Base-by-base conservation (phyloP, 2,797 vertebrate genomes). In the Gymnoscopelus microlampas region DNA sequence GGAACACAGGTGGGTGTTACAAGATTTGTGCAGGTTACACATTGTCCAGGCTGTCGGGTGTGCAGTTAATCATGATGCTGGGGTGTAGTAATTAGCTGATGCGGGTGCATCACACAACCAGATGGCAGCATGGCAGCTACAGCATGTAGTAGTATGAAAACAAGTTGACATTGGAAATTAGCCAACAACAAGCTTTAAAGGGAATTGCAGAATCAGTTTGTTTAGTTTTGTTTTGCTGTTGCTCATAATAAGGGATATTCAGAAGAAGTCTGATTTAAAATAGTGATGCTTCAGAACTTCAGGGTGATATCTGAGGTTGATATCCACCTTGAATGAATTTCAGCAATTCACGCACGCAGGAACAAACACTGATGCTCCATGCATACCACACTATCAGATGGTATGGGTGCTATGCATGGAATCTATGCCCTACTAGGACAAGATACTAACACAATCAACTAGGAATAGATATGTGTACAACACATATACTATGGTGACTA, bases 41-140 rank as follows among this genome's bases (percentile, higher is more conserved):
- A 11, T 60, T 29, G 79, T 60, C 71, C 72, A 73, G 59, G 61
- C 62, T 73, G 60, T 72, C 79, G 85, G 83, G 73, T 86, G 78
- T 79, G 84, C 68, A 62, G 81, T 85, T 86, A 85, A 86, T 85
- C 60, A 65, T 66, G 68, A 29, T 66, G 73, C 74, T 79, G 72
- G 53, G 61, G 67, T 47, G 74, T 77, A 83, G 74, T 77, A 83
- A 87, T 87, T 81, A 86, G 83, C 73, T 68, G 76, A 77, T 71
- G 54, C 74, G 70, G 69, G 48, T 67, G 68, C 39, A 77, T 84
- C 65, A 60, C 56, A 74, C 56, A 74, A 78, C 86, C 70, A 78
- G 73, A 73, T 78, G 68, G 39, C 70, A 75, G 77, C 73, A 55
- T 53, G 53, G 63, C 63, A 79, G 74, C 72, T 70, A 76, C 68